Percentiles rank a stretch among this genome's conserved stretches.
phyloP scores from a whole-genome alignment of 2,113 vertebrate genomes.

The Epinephelus fuscoguttatus region DNA sequence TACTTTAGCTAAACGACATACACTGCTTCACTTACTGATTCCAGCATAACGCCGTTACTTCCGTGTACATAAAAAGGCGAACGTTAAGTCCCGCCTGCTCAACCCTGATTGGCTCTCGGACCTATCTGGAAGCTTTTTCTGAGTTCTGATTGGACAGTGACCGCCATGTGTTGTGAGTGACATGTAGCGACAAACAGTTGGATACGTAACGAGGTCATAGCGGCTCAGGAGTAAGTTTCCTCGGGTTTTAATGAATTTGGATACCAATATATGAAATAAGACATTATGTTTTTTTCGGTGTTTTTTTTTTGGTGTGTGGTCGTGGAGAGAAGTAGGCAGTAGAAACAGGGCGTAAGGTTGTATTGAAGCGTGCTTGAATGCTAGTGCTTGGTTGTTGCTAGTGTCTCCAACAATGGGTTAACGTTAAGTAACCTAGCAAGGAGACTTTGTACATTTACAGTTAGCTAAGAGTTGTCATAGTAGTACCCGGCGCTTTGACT shows the following conservation, averaged over 20 bases:
- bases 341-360: not conserved
- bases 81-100: not conserved
- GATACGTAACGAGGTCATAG: constrained; percentile 46
- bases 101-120: constrained; percentile 33
- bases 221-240: constrained; percentile 53
- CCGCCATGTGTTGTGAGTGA: not conserved
- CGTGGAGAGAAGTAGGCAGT: not conserved
- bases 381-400: not conserved
- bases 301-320: not conserved
- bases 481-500: not conserved
- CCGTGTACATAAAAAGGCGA: constrained; percentile 5
- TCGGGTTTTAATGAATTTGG: not conserved
- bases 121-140: fast-evolving
- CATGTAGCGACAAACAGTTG: not conserved
- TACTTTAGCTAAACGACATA: not conserved
- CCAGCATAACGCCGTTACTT: constrained; percentile 15
- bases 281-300: not conserved
- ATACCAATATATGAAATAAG: not conserved
- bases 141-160: constrained; percentile 47
- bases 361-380: not conserved
- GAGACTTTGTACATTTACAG: not conserved
- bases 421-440: constrained; percentile 27
- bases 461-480: not conserved
- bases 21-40: not conserved
- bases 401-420: not conserved